These are phyloP conservation scores for Hephaestus fuliginosus DNA, from an alignment of 2,797 vertebrate species.

Conservation along the genomic window DNA sequence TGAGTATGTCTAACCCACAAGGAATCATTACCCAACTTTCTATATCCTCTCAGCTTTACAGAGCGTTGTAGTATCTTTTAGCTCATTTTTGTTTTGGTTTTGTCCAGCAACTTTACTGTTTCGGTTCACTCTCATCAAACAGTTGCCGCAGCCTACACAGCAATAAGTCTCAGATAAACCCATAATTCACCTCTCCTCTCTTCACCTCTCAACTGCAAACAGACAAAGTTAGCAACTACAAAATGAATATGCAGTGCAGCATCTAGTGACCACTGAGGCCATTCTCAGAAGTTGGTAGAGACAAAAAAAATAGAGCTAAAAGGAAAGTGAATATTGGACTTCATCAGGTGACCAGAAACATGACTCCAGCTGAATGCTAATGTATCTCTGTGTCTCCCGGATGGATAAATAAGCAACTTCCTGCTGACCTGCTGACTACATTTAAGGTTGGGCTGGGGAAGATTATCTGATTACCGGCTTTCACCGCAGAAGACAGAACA, in stretches of 20 bases:
- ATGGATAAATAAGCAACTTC: not conserved
- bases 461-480: not conserved
- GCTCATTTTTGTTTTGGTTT: not conserved
- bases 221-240: not conserved
- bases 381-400: no score
- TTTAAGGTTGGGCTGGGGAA: not conserved
- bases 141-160: not conserved
- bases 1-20: not conserved
- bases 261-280: not conserved
- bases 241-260: no score
- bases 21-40: not conserved
- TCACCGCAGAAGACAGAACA: not conserved
- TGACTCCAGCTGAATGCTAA: not conserved
- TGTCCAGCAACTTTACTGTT: no score
- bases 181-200: not conserved
- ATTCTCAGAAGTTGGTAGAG: not conserved
- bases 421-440: not conserved
- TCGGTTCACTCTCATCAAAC: no score
- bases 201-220: not conserved
- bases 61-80: not conserved
- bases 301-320: not conserved
- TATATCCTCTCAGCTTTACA: not conserved
- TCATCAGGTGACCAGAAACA: not conserved
- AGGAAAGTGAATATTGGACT: not conserved
- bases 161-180: not conserved